Percentiles rank a stretch among this genome's conserved stretches.
These are phyloP conservation scores for Labroides dimidiatus DNA, from an alignment of 2,797 vertebrate species.

Conservation along the genomic window DNA sequence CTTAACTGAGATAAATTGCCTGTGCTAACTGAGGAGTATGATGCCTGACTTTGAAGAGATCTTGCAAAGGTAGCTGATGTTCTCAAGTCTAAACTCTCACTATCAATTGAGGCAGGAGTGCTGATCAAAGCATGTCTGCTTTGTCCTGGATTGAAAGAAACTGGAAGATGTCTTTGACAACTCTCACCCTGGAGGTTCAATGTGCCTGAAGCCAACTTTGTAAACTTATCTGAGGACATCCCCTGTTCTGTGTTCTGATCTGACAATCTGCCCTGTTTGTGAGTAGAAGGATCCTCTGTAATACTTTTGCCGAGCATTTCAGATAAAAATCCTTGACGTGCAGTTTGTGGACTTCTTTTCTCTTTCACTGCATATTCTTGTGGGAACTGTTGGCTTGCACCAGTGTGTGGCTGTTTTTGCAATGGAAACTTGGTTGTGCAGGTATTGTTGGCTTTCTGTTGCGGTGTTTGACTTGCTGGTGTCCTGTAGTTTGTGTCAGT, in stretches of 20 bases:
- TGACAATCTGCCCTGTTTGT: conserved; percentile 61
- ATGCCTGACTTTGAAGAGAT: conserved; percentile 70
- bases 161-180: conserved; percentile 58
- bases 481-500: conserved; percentile 47
- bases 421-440: conserved; percentile 32
- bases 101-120: conserved; percentile 65
- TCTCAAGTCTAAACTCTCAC: conserved; percentile 83
- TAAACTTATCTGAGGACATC: conserved; percentile 20
- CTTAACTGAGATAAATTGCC: conserved; percentile 73
- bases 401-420: conserved; percentile 47
- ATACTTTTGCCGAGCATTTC: conserved; percentile 84
- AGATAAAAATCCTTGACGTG: conserved; percentile 84
- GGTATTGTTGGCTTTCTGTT: conserved; percentile 39
- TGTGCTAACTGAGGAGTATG: conserved; percentile 74
- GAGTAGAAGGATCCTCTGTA: conserved; percentile 70
- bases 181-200: conserved; percentile 64
- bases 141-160: conserved; percentile 68
- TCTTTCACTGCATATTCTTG: conserved; percentile 71
- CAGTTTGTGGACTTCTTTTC: conserved; percentile 55
- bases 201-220: conserved; percentile 35
- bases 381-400: conserved; percentile 38
- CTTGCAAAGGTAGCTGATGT: conserved; percentile 79
- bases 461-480: conserved; percentile 43
- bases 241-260: conserved; percentile 42
- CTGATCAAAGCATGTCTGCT: conserved; percentile 64